These are phyloP conservation scores for Phaetusa simplex DNA, from an alignment of 2,113 vertebrate species.

Conservation along the genomic window DNA sequence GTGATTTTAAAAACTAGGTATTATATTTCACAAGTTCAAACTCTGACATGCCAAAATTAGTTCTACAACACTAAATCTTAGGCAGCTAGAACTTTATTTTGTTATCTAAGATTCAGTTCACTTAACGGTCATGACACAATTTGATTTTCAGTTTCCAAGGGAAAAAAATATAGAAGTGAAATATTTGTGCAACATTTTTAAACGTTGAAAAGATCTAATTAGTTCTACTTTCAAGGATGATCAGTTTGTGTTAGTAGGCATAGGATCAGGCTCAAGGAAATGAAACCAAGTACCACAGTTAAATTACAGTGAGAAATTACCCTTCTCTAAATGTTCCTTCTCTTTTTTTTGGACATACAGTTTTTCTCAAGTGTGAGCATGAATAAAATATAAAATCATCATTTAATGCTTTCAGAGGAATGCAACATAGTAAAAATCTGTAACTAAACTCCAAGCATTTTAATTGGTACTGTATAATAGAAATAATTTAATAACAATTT, in stretches of 20 bases:
- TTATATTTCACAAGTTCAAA: neutral
- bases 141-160: neutral
- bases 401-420: neutral
- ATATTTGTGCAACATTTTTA: neutral
- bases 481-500: neutral
- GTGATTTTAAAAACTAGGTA: neutral
- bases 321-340: neutral
- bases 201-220: neutral
- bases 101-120: neutral
- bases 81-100: neutral
- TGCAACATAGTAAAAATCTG: neutral
- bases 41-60: neutral
- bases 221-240: slow-evolving; percentile 17
- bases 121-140: neutral
- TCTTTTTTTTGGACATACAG: neutral
- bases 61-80: neutral
- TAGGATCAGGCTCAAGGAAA: neutral
- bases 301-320: slow-evolving; percentile 10
- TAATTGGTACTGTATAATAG: neutral
- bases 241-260: slow-evolving; percentile 1
- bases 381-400: neutral
- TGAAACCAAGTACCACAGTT: neutral
- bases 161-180: neutral
- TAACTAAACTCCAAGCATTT: neutral
- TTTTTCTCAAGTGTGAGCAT: neutral